Percentiles rank a stretch among this genome's conserved stretches.
Evolutionary conservation across 2,888 invertebrate genomes (phyloP).

Genomic region (Drosophila lacicola): DNA sequence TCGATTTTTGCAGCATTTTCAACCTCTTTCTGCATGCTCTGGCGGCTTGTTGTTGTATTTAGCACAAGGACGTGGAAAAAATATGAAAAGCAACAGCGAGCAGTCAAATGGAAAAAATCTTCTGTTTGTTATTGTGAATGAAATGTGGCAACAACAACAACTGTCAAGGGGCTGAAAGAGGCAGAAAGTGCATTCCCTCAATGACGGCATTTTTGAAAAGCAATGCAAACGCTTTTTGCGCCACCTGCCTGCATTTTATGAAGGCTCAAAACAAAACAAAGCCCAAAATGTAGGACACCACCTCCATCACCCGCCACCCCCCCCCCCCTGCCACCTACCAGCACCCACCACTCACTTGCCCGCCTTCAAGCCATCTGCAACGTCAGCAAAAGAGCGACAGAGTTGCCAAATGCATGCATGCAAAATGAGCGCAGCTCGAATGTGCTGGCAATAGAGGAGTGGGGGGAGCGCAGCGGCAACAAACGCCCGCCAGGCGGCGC

Average conservation of each 20-base stretch:
- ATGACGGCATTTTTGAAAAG: slow-evolving; percentile 51
- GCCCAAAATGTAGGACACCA: slow-evolving; percentile 70
- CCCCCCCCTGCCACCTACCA: neutral
- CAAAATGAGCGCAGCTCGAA: slow-evolving; percentile 69
- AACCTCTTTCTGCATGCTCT: slow-evolving; percentile 28
- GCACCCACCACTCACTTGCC: slow-evolving; percentile 5
- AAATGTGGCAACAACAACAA: slow-evolving; percentile 50
- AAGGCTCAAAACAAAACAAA: slow-evolving; percentile 58
- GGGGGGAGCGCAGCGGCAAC: slow-evolving; percentile 27
- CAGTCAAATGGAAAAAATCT: slow-evolving; percentile 43
- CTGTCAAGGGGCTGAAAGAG: slow-evolving; percentile 18
- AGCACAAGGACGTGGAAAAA: slow-evolving; percentile 75
- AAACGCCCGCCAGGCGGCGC: slow-evolving; percentile 74
- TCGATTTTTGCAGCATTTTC: slow-evolving; percentile 72
- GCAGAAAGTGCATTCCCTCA: slow-evolving; percentile 61
- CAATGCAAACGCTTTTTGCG: slow-evolving; percentile 50
- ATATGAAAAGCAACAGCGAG: slow-evolving; percentile 52
- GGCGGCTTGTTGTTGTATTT: slow-evolving; percentile 43
- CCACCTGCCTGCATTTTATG: slow-evolving; percentile 59
- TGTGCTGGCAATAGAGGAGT: slow-evolving; percentile 31
- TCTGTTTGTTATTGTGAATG: slow-evolving; percentile 57
- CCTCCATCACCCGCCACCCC: neutral
- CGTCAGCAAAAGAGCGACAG: slow-evolving; percentile 67
- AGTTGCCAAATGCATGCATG: slow-evolving; percentile 79
- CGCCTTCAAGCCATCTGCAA: slow-evolving; percentile 27